Evolutionary conservation across 2,888 invertebrate species (phyloP).

Genomic region (Thymelicus acteon): DNA sequence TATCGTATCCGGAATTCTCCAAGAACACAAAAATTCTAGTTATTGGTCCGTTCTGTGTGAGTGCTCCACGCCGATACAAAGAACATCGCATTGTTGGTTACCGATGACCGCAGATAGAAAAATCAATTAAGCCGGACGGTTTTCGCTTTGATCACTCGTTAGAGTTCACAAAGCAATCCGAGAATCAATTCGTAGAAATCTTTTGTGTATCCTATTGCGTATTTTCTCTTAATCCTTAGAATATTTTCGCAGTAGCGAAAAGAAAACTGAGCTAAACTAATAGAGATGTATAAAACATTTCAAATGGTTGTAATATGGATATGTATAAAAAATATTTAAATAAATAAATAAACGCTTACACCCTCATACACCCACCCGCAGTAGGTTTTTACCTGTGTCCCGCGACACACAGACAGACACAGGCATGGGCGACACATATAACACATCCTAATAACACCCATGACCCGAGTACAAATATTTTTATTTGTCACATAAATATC

Average conservation of each 20-base stretch:
- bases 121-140: slow-evolving; percentile 50
- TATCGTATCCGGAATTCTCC: background rate
- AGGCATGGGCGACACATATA: no score
- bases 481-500: no score
- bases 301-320: no score
- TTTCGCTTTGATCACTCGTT: slow-evolving; percentile 52
- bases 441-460: no score
- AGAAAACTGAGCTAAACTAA: background rate
- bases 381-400: no score
- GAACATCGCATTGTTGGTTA: slow-evolving; percentile 34
- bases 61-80: slow-evolving; percentile 21
- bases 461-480: no score
- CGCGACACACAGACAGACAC: no score
- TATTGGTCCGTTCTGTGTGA: background rate
- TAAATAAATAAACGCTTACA: no score
- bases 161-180: slow-evolving; percentile 41
- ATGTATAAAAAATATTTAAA: no score
- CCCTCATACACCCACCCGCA: no score
- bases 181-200: slow-evolving; percentile 26
- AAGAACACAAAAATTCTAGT: background rate
- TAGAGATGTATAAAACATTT: no score
- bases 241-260: background rate
- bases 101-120: slow-evolving; percentile 35
- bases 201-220: slow-evolving; percentile 5
- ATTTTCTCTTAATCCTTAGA: background rate